Evolutionary conservation across 2,797 vertebrate species (phyloP).

Genomic region (Sebastes oblongus): DNA sequence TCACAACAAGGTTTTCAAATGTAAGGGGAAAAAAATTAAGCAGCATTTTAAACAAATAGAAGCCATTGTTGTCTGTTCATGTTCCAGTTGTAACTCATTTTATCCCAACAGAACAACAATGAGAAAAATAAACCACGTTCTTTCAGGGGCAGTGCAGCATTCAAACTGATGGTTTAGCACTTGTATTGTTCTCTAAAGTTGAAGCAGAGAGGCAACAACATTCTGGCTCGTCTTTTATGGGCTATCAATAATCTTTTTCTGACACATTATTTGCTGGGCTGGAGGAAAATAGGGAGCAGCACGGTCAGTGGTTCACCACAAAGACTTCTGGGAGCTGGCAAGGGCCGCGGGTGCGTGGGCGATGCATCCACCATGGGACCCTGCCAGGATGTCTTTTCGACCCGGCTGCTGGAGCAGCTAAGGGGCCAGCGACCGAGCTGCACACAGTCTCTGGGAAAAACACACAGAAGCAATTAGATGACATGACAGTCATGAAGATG

Average conservation of each 20-base stretch:
- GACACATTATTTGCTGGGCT: conserved; percentile 81
- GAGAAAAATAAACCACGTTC: conserved; percentile 48
- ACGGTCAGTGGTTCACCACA: conserved; percentile 85
- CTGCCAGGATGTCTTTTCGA: conserved; percentile 84
- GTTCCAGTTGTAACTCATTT: conserved; percentile 69
- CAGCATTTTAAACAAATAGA: conserved; percentile 50
- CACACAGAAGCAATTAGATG: conserved; percentile 78
- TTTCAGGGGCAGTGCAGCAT: conserved; percentile 58
- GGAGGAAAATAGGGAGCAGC: conserved; percentile 76
- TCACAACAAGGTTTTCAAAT: conserved; percentile 51
- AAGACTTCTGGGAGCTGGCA: conserved; percentile 78
- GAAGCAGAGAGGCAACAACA: conserved; percentile 76
- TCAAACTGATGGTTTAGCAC: conserved; percentile 81
- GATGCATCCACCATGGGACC: conserved; percentile 76
- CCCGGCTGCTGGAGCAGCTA: conserved; percentile 70
- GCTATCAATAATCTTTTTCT: conserved; percentile 81
- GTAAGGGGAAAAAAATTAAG: conserved; percentile 43
- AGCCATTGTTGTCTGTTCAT: conserved; percentile 61
- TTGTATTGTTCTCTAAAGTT: conserved; percentile 79
- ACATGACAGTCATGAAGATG: conserved; percentile 82
- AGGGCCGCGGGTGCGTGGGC: conserved; percentile 74
- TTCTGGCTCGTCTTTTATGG: conserved; percentile 76
- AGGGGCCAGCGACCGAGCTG: conserved; percentile 79
- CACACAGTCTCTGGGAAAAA: conserved; percentile 74
- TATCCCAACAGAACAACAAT: conserved; percentile 47